Base-by-base conservation (phyloP, 2,888 invertebrate species). In the Drosophila anomelani region DNA sequence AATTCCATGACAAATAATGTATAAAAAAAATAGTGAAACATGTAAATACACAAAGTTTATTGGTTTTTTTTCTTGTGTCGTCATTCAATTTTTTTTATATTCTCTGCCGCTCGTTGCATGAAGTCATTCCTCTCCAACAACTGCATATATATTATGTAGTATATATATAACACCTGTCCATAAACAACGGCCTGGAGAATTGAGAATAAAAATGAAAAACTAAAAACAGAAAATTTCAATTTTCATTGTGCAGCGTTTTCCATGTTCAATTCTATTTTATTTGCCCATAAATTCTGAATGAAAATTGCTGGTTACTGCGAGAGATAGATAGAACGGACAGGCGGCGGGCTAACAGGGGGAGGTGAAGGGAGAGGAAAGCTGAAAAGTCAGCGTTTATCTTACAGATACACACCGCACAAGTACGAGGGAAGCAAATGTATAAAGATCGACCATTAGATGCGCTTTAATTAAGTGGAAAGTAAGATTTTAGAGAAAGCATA, bases 251-350 rank as follows among this genome's bases (percentile, higher is more conserved):
- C 67, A 58, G 67, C 79, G 69, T 46, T 79, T 85, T 81, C 60
- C 85, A 76, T 89, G 82, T 85, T 76, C 85, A 87, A 85, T 88
- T 89, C 88, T 82, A 75, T 88, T 89, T 77, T 64, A 75, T 79
- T 79, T 72, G 78, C 56, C 54, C 77, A 85, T 88, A 82, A 84
- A 88, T 83, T 77, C 75, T 80, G 88, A 82, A 88, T 85, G 88
- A 82, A 84, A 88, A 85, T 88, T 82, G 80, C 88, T 79, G 58
- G 76, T 74, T 77, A 81, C 69, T 82, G 75, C 17, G 59, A 34
- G 34, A 36, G 51, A 53, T 23, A 58, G 46, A 61, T 26, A 62
- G 20, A 60, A 13, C 15, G 29, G 39, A 32, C 17, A 53, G 49
- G 41, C 32, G 20, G 15, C 6, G 32, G 32, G 29, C 20, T 20